Conservation (phyloP, 2,888 invertebrate species). For the Caenorhabditis sp. region DNA sequence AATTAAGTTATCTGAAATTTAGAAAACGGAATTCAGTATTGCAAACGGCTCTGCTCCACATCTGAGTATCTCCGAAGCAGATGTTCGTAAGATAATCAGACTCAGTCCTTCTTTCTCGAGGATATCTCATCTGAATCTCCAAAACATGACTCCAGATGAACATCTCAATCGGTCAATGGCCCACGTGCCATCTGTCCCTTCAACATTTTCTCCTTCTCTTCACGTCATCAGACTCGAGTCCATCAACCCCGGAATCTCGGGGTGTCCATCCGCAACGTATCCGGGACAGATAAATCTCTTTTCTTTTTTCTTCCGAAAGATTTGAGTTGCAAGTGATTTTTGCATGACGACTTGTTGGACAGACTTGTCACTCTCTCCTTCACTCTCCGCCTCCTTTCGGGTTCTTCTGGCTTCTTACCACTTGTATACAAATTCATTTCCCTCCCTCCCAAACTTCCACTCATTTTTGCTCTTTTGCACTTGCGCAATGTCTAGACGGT, state of each 20-base stretch:
- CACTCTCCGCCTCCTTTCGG: slow-evolving; percentile 23
- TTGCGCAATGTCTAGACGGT: slow-evolving; percentile 19
- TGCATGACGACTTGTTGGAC: slow-evolving; percentile 59
- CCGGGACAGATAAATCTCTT: slow-evolving; percentile 15
- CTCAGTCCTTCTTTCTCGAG: too few species aligned
- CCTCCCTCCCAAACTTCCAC: neutral
- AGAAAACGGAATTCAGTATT: too few species aligned
- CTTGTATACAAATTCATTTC: slow-evolving; percentile 57
- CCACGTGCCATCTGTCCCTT: slow-evolving; percentile 13
- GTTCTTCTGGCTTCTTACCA: slow-evolving; percentile 1
- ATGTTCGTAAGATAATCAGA: too few species aligned
- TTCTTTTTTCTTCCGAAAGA: slow-evolving; percentile 2
- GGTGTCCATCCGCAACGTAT: slow-evolving; percentile 29
- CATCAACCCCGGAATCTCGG: slow-evolving; percentile 29
- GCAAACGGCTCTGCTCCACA: too few species aligned
- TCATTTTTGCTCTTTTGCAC: neutral
- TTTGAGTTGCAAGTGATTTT: slow-evolving; percentile 46
- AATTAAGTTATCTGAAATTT: too few species aligned
- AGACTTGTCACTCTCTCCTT: slow-evolving; percentile 54
- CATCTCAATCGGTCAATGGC: neutral
- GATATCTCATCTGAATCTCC: neutral
- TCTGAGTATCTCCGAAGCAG: too few species aligned
- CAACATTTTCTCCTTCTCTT: neutral
- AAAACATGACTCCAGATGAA: neutral
- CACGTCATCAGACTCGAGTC: slow-evolving; percentile 12